Evolutionary conservation across 2,888 invertebrate species (phyloP), one percentile per base, ranked within the genome.

Genomic region (Oscheius myriophilus): DNA sequence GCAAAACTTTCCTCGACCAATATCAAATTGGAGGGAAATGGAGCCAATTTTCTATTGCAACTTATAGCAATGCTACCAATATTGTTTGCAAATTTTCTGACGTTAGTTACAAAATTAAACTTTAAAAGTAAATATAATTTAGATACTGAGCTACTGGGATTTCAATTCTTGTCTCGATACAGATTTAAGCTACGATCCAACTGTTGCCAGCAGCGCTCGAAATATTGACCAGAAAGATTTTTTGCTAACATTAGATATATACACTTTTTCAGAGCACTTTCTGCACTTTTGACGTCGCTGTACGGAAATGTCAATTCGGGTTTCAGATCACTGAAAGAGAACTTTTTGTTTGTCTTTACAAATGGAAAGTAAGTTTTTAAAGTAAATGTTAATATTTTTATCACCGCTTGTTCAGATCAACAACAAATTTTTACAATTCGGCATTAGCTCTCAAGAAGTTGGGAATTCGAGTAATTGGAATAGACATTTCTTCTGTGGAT

Each of bases 1-100:
- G 16, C 11, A 59, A 71, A 2, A 64, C 67, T n/a, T 62, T 71
- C 21, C n/a, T 67, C 1, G 39, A 14, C n/a, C 64, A 69, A 39
- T 74, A 64, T 43, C 70, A 69, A 0, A 51, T 74, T 18, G 71
- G 74, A 51, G 62, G 68, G n/a, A 70, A 69, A 25, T 69, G 71
- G 7, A 67, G 71, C 2, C 57, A 65, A 45, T 69, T 74, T 51
- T 67, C 74, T 16, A 18, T 74, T 2, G 74, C 74, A 11, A 74
- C 74, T 7, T 74, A 46, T 23, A 33, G 9, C 33, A 42, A 54
- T 33, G 58, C 63, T 7, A 64, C 71, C 1, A 64, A 67, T 12
- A 69, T 67, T 25, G 62, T 69, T 33, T 74, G 74, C 41, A 59
- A 46, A 12, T 74, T 74, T 39, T 45, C 39, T 14, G 54, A 71